These are phyloP conservation scores for Drosophila borborema DNA, from an alignment of 2,888 invertebrate species.

Conservation along the genomic window DNA sequence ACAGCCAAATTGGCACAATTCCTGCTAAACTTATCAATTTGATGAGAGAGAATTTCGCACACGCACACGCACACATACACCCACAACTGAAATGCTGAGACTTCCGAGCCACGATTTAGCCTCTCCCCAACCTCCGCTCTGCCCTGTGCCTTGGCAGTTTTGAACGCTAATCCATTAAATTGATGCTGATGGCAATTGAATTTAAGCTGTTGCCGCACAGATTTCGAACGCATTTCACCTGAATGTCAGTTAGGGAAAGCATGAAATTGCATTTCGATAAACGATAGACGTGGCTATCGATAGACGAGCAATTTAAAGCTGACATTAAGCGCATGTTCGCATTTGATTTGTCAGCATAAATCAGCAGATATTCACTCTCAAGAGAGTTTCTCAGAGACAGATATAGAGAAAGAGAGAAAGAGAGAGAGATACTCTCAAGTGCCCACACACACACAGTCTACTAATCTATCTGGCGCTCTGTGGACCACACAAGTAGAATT, in stretches of 20 bases:
- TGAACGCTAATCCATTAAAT: slow-evolving; percentile 79
- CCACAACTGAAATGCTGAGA: slow-evolving; percentile 28
- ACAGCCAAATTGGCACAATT: slow-evolving; percentile 77
- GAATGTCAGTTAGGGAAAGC: slow-evolving; percentile 50
- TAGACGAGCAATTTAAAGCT: slow-evolving; percentile 15
- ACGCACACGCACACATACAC: slow-evolving; percentile 38
- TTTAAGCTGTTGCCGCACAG: slow-evolving; percentile 71
- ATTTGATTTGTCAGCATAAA: slow-evolving; percentile 76
- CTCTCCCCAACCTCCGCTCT: not conserved
- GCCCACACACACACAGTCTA: slow-evolving; percentile 52
- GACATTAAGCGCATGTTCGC: slow-evolving; percentile 66
- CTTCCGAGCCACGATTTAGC: slow-evolving; percentile 6
- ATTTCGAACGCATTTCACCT: slow-evolving; percentile 60
- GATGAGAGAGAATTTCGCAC: slow-evolving; percentile 60
- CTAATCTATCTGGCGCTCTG: slow-evolving; percentile 42
- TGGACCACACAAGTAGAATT: slow-evolving; percentile 69
- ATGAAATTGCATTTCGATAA: slow-evolving; percentile 61
- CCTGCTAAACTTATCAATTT: slow-evolving; percentile 79
- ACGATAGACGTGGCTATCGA: slow-evolving; percentile 36
- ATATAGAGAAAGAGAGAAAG: not conserved
- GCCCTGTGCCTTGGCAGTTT: slow-evolving; percentile 48
- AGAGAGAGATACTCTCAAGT: slow-evolving; percentile 53
- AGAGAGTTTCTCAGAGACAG: not conserved
- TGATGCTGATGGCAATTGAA: slow-evolving; percentile 79
- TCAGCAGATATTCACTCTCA: slow-evolving; percentile 28